Conservation (phyloP, 2,797 vertebrate species). For the Zalophus californianus region DNA sequence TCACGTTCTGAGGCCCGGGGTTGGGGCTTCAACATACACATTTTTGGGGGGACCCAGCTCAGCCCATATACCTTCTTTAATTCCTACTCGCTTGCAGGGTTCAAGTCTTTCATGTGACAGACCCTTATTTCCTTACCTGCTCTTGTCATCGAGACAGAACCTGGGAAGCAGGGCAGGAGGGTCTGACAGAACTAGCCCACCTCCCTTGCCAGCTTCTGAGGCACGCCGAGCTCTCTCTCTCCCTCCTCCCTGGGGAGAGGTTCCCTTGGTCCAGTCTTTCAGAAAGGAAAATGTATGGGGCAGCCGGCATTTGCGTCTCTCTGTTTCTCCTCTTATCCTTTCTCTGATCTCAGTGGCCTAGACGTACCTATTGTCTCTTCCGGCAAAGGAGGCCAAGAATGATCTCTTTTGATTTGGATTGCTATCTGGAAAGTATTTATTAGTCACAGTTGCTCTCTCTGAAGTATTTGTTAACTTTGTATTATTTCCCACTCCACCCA, state of each 20-base stretch:
- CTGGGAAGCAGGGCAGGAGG: not conserved
- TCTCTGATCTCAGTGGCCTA: constrained; percentile 26
- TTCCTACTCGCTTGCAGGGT: not conserved
- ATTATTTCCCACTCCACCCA: not conserved
- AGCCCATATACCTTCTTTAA: not conserved
- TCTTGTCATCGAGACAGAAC: not conserved
- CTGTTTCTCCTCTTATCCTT: not conserved
- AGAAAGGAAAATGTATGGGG: not conserved
- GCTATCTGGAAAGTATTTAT: not conserved
- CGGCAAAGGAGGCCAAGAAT: not conserved
- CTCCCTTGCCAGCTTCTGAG: not conserved
- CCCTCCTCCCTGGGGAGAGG: not conserved
- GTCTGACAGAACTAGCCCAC: not conserved
- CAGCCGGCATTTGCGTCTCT: not conserved
- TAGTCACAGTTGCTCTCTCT: not conserved
- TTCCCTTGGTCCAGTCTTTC: not conserved
- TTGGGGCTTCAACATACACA: not conserved
- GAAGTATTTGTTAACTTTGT: not conserved
- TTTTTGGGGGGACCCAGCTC: not conserved
- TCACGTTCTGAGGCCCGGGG: not conserved
- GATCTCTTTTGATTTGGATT: constrained; percentile 22
- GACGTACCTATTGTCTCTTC: not conserved
- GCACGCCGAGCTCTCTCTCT: not conserved
- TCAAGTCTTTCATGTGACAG: not conserved
- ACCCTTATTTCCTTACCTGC: not conserved